Evolutionary conservation across 64 coral and sea anemone genomes (phyloP).

Genomic region (Orbicella faveolata): DNA sequence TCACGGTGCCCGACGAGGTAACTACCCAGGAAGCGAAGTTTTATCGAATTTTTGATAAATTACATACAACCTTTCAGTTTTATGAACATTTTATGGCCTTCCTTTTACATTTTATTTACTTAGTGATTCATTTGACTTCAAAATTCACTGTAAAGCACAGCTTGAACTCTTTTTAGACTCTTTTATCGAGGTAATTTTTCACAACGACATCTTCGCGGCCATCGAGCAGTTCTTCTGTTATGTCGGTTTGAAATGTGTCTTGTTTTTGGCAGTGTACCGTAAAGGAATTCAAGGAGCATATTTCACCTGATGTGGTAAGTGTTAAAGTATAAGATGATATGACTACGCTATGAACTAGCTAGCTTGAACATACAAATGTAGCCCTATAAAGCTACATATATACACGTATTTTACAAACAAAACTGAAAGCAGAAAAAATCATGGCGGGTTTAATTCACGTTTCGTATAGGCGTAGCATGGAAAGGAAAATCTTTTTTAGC

Average conservation of each 20-base stretch:
- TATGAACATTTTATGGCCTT: not conserved
- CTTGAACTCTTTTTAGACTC: not conserved
- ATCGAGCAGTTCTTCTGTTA: not conserved
- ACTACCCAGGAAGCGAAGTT: not conserved
- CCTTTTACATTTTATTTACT: not conserved
- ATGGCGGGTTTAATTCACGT: no score
- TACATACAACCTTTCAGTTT: not conserved
- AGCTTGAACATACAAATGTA: no score
- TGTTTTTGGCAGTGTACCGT: constrained; percentile 72
- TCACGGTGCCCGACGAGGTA: constrained; percentile 78
- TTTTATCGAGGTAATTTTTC: not conserved
- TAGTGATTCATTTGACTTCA: not conserved
- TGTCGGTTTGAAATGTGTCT: not conserved
- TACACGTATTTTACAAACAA: no score
- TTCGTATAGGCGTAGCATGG: no score
- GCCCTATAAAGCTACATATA: no score
- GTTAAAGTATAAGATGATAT: not conserved
- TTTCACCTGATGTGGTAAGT: constrained; percentile 85
- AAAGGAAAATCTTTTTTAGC: no score
- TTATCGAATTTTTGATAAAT: not conserved
- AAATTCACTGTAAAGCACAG: not conserved
- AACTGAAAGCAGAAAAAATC: no score
- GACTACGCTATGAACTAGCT: no score
- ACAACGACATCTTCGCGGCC: not conserved
- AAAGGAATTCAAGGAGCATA: constrained; percentile 87